A percentile compares a stretch with the other conserved stretches of the same genome.
Conservation (phyloP, 2,888 invertebrate genomes). For the Lepeophtheirus nordmannii region DNA sequence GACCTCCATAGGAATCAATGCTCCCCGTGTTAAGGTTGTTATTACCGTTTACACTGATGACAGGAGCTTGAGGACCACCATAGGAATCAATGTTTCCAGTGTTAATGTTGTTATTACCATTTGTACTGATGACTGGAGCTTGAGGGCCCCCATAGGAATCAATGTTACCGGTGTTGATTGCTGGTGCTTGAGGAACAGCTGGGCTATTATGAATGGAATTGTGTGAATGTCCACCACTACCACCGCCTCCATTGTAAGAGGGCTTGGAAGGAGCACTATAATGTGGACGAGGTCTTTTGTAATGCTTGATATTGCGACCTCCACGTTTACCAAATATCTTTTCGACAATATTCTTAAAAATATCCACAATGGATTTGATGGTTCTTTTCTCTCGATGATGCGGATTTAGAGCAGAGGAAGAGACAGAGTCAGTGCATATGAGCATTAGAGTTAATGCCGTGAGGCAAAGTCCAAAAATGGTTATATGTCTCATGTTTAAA, state of each 20-base stretch:
- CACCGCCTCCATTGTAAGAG: background rate
- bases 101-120: background rate
- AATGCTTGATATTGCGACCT: background rate
- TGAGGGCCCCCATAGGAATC: background rate
- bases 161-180: background rate
- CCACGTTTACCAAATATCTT: background rate
- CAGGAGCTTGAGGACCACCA: background rate
- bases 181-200: background rate
- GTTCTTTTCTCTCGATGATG: constrained; percentile 2
- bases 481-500: too few relatives aligned
- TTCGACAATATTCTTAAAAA: background rate
- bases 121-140: background rate
- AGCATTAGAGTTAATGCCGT: background rate
- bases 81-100: background rate
- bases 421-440: background rate
- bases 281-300: background rate
- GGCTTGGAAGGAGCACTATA: background rate
- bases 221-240: background rate
- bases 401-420: background rate
- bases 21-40: background rate
- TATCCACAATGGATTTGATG: background rate
- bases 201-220: background rate
- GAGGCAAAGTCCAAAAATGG: background rate
- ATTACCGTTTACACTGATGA: too few relatives aligned
- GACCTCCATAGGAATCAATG: background rate